phyloP scores from a whole-genome alignment of 92 coral and sea anemone species.

The Zoanthus sansibaricus region DNA sequence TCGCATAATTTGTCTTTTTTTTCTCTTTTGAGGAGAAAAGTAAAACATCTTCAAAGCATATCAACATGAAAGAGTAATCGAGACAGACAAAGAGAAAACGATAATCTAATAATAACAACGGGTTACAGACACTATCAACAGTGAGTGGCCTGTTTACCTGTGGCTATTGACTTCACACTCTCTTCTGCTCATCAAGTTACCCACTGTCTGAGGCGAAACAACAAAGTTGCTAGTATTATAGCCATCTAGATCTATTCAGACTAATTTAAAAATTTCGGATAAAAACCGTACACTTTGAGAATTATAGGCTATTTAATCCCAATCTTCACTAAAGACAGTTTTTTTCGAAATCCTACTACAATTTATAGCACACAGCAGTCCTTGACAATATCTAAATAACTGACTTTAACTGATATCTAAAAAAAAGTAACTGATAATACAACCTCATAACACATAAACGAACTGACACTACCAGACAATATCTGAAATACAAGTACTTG shows the following conservation, averaged over 20 bases:
- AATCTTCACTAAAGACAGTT: too few relatives aligned
- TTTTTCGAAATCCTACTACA: background rate
- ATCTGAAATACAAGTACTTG: too few relatives aligned
- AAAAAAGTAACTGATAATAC: background rate
- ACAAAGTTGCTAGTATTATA: background rate
- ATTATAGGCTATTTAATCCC: too few relatives aligned
- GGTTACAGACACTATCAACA: background rate
- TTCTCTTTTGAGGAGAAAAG: too few relatives aligned
- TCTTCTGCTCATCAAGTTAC: constrained; percentile 91
- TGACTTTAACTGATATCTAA: background rate
- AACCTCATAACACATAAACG: too few relatives aligned
- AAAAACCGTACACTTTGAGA: too few relatives aligned
- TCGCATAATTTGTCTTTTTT: too few relatives aligned
- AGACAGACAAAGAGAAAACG: background rate
- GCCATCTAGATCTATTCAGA: background rate
- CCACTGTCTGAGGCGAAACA: constrained; percentile 66
- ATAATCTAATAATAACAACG: background rate
- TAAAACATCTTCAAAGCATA: too few relatives aligned
- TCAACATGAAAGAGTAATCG: too few relatives aligned
- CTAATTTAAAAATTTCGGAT: too few relatives aligned
- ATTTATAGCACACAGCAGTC: background rate
- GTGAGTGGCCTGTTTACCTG: constrained; percentile 57
- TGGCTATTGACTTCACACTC: constrained; percentile 79
- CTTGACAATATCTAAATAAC: too few relatives aligned
- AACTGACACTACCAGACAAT: too few relatives aligned